Conservation (phyloP, 92 coral and sea anemone genomes). For the Epizoanthus fatuus region DNA sequence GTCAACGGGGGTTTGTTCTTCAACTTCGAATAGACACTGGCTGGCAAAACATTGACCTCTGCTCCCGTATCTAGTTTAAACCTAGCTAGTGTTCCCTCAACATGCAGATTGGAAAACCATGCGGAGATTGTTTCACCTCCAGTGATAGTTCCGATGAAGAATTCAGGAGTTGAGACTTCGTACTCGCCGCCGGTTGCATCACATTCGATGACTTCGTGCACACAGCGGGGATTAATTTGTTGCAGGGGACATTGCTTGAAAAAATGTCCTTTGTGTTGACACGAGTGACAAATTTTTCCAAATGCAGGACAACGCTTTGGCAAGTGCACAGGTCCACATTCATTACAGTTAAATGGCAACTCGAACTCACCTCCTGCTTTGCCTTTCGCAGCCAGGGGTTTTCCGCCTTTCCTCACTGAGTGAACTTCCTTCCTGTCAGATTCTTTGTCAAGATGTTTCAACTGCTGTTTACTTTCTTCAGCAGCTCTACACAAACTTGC, state of each 20-base stretch:
- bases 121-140: too few relatives aligned
- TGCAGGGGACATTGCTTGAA: too few relatives aligned
- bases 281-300: constrained; percentile 3
- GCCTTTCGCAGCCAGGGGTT: not conserved
- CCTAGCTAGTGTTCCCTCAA: constrained; percentile 33
- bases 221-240: too few relatives aligned
- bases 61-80: constrained; percentile 39
- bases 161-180: too few relatives aligned
- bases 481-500: constrained; percentile 20
- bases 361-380: not conserved
- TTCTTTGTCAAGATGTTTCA: not conserved
- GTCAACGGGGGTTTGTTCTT: not conserved
- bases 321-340: constrained; percentile 28
- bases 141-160: too few relatives aligned
- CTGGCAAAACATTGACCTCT: constrained; percentile 33
- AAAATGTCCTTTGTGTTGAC: not conserved
- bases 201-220: too few relatives aligned
- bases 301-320: constrained; percentile 30
- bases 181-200: too few relatives aligned
- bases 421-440: constrained; percentile 11
- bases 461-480: not conserved
- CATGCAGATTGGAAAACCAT: constrained; percentile 1
- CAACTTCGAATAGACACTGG: constrained; percentile 35
- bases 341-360: constrained; percentile 18
- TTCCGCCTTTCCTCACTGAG: not conserved